A percentile compares a stretch with the other conserved stretches of the same genome.
Evolutionary conservation across 2,113 vertebrate species (phyloP).

Genomic region (Centropristis striata): DNA sequence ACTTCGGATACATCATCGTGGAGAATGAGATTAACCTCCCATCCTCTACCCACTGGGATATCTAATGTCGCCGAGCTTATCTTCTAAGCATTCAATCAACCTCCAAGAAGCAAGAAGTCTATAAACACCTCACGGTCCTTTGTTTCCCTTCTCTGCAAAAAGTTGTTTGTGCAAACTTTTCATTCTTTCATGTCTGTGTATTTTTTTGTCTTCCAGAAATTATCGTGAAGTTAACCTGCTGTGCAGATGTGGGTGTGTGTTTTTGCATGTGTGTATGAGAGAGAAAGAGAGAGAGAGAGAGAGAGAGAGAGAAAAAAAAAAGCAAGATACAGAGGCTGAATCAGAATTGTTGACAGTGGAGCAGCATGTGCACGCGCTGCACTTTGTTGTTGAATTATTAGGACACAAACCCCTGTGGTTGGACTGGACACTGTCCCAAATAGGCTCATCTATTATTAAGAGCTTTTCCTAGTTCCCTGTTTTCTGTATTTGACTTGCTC

Average conservation of each 20-base stretch:
- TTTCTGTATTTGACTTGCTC: constrained; percentile 36
- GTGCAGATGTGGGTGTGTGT: constrained; percentile 1
- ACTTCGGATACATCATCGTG: constrained; percentile 75
- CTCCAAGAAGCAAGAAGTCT: constrained; percentile 54
- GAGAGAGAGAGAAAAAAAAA: neutral
- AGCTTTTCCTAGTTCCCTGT: constrained; percentile 14
- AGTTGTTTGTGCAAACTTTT: constrained; percentile 44
- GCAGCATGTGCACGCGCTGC: constrained; percentile 28
- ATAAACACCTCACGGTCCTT: constrained; percentile 74
- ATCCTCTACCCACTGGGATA: constrained; percentile 72
- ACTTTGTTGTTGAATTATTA: constrained; percentile 58
- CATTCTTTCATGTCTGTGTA: neutral
- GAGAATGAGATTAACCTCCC: constrained; percentile 84
- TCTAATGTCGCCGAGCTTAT: constrained; percentile 81
- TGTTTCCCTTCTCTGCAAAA: constrained; percentile 46
- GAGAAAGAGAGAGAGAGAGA: too few relatives aligned
- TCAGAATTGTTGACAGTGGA: constrained; percentile 16
- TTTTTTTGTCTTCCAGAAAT: neutral
- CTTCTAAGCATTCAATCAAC: constrained; percentile 79
- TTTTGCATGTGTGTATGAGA: neutral
- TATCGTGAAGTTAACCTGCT: constrained; percentile 33
- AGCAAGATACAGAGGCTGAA: constrained; percentile 24
- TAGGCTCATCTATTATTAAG: constrained; percentile 76
- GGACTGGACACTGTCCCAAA: constrained; percentile 69
- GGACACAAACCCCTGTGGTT: constrained; percentile 53